A percentile compares a stretch with the other conserved stretches of the same genome.
These are phyloP conservation scores for Dallia pectoralis DNA, from an alignment of 2,797 vertebrate genomes.

Conservation along the genomic window DNA sequence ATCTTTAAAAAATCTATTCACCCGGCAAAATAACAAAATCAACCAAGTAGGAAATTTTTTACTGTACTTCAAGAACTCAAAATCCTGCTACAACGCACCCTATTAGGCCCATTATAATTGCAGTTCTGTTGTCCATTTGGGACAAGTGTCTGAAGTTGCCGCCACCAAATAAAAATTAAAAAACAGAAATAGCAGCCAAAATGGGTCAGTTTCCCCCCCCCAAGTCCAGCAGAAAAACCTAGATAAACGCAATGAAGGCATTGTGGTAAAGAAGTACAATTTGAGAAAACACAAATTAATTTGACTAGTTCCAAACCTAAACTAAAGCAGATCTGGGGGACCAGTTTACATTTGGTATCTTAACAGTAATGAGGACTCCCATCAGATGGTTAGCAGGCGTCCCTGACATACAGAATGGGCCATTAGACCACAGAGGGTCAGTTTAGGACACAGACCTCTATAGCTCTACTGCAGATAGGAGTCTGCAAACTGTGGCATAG, in stretches of 20 bases:
- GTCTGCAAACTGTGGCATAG: slow-evolving; percentile 16
- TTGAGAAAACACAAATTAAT: background rate
- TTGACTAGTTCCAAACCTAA: background rate
- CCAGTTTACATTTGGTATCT: background rate
- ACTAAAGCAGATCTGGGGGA: background rate
- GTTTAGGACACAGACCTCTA: background rate
- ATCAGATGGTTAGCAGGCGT: background rate
- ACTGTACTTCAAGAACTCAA: background rate
- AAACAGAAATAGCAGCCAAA: background rate
- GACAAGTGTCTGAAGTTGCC: background rate
- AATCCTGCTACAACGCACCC: background rate
- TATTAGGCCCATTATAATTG: background rate
- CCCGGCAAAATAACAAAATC: background rate
- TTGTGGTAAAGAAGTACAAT: background rate
- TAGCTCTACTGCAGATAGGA: slow-evolving; percentile 22
- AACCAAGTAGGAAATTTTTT: background rate
- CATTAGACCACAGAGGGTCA: slow-evolving; percentile 25
- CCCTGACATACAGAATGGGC: slow-evolving; percentile 23
- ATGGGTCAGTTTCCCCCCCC: slow-evolving; percentile 8
- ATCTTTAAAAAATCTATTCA: background rate
- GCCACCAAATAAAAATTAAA: background rate
- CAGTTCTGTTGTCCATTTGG: background rate
- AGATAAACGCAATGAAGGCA: background rate
- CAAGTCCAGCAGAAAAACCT: background rate
- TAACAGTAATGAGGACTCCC: background rate